Percentiles rank a stretch among this genome's conserved stretches.
These are phyloP conservation scores for Meriones psammophilus DNA, from an alignment of 2,797 vertebrate genomes.

Conservation along the genomic window DNA sequence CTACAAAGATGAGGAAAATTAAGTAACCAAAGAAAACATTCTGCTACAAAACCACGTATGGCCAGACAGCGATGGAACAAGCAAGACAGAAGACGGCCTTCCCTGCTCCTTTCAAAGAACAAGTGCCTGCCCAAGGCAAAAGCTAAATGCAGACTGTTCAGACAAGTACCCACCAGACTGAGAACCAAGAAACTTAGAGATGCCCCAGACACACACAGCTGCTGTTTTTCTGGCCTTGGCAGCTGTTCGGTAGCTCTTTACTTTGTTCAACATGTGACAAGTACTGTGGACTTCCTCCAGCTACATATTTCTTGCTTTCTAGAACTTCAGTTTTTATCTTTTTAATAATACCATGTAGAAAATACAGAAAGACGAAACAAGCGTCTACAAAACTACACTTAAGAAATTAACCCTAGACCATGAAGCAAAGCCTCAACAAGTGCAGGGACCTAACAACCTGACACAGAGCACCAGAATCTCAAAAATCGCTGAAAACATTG, in stretches of 20 bases:
- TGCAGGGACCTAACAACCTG: conserved; percentile 18
- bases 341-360: conserved; percentile 40
- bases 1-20: conserved; percentile 60
- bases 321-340: conserved; percentile 59
- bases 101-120: neutral
- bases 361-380: conserved; percentile 51
- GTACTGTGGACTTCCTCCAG: neutral
- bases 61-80: conserved; percentile 61
- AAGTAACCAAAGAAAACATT: conserved; percentile 19
- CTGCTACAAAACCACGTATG: conserved; percentile 37
- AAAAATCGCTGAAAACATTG: conserved; percentile 65
- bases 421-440: conserved; percentile 37
- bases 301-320: conserved; percentile 31
- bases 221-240: neutral
- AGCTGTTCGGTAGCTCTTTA: neutral
- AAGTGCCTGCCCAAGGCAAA: neutral
- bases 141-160: neutral
- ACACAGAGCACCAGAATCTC: conserved; percentile 48
- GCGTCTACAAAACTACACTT: conserved; percentile 61
- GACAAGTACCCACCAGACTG: neutral
- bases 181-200: neutral
- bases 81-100: conserved; percentile 39
- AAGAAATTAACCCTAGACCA: conserved; percentile 52
- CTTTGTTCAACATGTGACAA: neutral
- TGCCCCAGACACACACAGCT: neutral